Percentiles rank a stretch among this genome's conserved stretches.
Conservation (phyloP, 1,140 invertebrate species). For the Macrobrachium nipponense region DNA sequence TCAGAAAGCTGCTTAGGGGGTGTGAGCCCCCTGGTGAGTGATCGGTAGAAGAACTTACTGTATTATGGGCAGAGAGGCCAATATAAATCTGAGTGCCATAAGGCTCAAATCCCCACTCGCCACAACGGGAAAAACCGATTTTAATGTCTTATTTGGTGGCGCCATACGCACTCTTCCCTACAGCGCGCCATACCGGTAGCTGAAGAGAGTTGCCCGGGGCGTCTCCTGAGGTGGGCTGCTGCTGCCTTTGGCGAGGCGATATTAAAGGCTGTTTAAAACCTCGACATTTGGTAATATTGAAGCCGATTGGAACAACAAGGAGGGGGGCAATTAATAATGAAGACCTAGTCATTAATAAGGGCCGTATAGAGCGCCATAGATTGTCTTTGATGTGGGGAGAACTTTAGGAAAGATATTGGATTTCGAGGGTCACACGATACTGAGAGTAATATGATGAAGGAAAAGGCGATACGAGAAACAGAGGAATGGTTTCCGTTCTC, state of each 20-base stretch:
- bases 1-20: too few species aligned
- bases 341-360: too few species aligned
- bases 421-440: too few species aligned
- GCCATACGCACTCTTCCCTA: too few species aligned
- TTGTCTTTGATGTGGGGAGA: too few species aligned
- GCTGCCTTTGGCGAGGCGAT: not conserved
- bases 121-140: not conserved
- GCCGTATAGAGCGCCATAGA: too few species aligned
- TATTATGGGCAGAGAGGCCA: not conserved
- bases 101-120: not conserved
- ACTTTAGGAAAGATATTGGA: too few species aligned
- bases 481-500: too few species aligned
- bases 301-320: not conserved
- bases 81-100: not conserved
- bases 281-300: constrained; percentile 24
- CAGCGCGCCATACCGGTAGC: too few species aligned
- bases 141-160: not conserved
- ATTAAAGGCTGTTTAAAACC: constrained; percentile 36
- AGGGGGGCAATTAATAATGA: too few species aligned
- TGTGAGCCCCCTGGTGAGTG: not conserved
- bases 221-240: not conserved
- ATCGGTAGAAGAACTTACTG: constrained; percentile 5
- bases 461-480: too few species aligned
- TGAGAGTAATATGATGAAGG: too few species aligned
- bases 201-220: not conserved